Base-by-base conservation (phyloP, 2,888 invertebrate genomes). In the Perithous albicinctus region DNA sequence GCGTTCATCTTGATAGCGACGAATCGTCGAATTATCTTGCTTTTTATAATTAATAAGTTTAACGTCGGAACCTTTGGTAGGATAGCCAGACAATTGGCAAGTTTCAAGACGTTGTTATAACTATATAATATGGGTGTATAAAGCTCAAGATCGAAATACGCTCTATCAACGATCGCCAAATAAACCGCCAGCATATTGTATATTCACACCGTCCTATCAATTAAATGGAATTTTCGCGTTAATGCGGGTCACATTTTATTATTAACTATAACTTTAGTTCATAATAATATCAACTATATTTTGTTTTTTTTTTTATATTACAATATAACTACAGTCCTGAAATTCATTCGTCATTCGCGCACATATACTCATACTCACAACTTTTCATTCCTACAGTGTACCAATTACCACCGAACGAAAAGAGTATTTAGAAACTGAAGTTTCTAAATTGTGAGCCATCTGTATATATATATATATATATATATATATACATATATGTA, bases 251-350 rank as follows among this genome's bases (percentile, higher is more conserved):
- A 73, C 78, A 63, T 64, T 74, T 67, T 63, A 38, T 80, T 61
- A 51, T 63, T 51, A 69, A 70, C 74, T 74, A 56, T 72, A 64
- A 74, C 10, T 67, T 74, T 72, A 61, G 74, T 78, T 78, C 73
- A 78, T 84, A 85, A 75, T 82, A 83, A 82, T 87, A 87, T 79
- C 84, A 86, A 84, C 82, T 82, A 85, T 78, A 82, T 78, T 82
- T 69, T 64, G 63, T 48, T 69, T 74, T 26, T 54, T 66, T 64
- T 63, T 70, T 61, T 90, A 88, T 89, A 85, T 87, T 90, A 89
- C 87, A 89, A 87, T 88, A 88, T 88, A 85, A 82, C 84, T 86
- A 87, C 82, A 86, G 70, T 83, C 84, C 76, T 76, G 74, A 82
- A 56, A 82, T 83, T 80, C 80, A 80, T 84, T 76, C 79, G 64